Conservation (phyloP, 2,888 invertebrate species). For the Labia minor region DNA sequence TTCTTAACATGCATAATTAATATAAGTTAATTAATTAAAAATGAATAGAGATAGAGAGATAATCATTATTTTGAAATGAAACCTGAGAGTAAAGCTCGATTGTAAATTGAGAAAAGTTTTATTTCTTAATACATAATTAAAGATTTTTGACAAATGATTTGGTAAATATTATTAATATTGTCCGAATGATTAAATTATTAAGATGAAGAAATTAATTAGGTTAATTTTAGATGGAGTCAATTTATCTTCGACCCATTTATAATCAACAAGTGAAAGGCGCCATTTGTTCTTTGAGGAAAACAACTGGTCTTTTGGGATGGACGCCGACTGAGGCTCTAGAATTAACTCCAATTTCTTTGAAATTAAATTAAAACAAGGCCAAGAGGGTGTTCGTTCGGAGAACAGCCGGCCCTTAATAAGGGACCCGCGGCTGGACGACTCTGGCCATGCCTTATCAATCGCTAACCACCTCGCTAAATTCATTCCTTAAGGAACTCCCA, state of each 20-base stretch:
- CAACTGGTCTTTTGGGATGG: not conserved
- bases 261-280: conserved; percentile 7
- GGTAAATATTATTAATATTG: no score
- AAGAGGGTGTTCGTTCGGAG: not conserved
- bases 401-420: conserved; percentile 13
- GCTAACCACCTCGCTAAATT: not conserved
- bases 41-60: no score
- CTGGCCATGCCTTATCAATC: not conserved
- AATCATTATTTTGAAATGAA: no score
- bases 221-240: not conserved
- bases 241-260: not conserved
- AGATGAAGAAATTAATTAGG: not conserved
- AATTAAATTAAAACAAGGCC: conserved; percentile 8
- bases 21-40: no score
- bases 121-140: no score
- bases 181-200: not conserved
- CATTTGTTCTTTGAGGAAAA: not conserved
- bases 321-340: not conserved
- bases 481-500: not conserved
- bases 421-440: not conserved
- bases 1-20: no score
- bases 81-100: no score
- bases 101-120: no score
- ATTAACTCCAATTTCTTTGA: conserved; percentile 7
- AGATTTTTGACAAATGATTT: no score